Evolutionary conservation across 2,888 invertebrate species (phyloP), one percentile per base, ranked within the genome.

Genomic region (Argyresthia albistria): DNA sequence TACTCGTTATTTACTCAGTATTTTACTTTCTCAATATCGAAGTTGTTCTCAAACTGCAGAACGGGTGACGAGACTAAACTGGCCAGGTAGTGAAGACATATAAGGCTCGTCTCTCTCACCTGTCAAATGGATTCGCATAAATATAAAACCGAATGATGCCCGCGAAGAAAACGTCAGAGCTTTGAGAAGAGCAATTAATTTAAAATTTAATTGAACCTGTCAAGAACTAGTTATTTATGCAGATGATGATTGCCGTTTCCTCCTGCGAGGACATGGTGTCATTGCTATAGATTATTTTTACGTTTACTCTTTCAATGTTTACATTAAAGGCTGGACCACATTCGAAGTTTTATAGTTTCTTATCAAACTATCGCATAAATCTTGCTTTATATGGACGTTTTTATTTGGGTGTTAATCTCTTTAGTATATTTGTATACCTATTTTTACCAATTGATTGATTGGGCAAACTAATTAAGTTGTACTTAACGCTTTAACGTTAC

Each of bases 91-190:
- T 15, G 37, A 15, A 8, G 37, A 48, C 48, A 12, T 48, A 48
- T 36, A 37, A 35, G n/a, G 37, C 48, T 62, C 70, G 69, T 73
- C 67, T 70, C 67, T 70, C 64, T 80, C 74, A 79, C 73, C 75
- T 76, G 81, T 77, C 83, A 75, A 69, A 70, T 59, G 67, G 65
- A 76, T 77, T 76, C 78, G 74, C 80, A 79, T 81, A 80, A 80
- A 81, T 78, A 81, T 76, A 76, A 77, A 79, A 79, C 75, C 81
- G 80, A 83, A 76, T 78, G 78, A 84, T 82, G 78, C 67, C 70
- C 72, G 57, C 73, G 66, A 70, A 70, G 70, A 70, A 67, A 66
- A 76, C 74, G 82, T 78, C 83, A 77, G 77, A 68, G 66, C 69
- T 70, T 67, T 60, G 70, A 69, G 69, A 70, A 66, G 63, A 73